phyloP scores from a whole-genome alignment of 2,797 vertebrate species.

The Antennarius maculatus region DNA sequence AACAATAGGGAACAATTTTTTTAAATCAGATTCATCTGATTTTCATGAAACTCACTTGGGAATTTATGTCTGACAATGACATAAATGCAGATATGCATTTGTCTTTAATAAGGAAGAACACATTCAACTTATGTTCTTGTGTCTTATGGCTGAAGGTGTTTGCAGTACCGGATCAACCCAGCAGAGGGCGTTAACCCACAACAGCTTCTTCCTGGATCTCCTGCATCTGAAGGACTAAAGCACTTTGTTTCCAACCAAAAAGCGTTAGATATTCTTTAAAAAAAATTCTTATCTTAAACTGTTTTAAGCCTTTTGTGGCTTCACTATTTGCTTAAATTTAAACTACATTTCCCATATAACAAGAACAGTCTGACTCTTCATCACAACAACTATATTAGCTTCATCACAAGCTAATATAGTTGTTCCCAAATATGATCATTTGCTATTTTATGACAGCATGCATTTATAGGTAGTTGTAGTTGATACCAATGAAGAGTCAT shows the following conservation, averaged over 20 bases:
- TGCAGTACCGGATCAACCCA: constrained; percentile 50
- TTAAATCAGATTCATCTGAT: too few species aligned
- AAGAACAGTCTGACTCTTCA: not conserved
- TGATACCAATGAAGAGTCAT: constrained; percentile 4
- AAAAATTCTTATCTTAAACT: not conserved
- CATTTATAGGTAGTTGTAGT: not conserved
- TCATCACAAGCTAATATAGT: not conserved
- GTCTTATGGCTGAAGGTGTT: not conserved
- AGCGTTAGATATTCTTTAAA: not conserved
- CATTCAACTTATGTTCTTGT: not conserved
- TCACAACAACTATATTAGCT: too few species aligned
- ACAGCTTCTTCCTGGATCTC: not conserved
- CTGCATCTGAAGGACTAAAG: not conserved
- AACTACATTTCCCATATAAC: not conserved
- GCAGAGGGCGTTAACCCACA: constrained; percentile 46
- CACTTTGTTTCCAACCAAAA: not conserved
- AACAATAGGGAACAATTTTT: too few species aligned
- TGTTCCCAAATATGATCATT: not conserved
- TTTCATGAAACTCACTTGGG: too few species aligned
- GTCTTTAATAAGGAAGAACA: not conserved
- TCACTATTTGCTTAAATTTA: not conserved
- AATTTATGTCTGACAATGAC: not conserved
- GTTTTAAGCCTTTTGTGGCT: not conserved
- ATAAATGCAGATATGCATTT: not conserved
- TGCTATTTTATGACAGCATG: not conserved